Evolutionary conservation across 1,140 invertebrate genomes (phyloP), one percentile per base, ranked within the genome.

Genomic region (Drosophila oshimai): DNA sequence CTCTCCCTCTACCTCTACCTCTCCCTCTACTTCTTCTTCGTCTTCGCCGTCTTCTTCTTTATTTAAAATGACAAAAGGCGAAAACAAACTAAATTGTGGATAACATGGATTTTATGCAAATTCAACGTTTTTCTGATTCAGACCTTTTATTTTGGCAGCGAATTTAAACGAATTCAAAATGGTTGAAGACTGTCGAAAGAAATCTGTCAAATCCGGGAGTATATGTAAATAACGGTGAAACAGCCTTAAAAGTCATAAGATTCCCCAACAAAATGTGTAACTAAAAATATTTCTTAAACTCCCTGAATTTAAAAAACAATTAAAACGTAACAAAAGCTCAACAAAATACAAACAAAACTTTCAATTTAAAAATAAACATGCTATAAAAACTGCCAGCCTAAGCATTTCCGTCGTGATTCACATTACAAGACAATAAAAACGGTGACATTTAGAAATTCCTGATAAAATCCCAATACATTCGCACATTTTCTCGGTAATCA

Each of bases 41-140:
- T 51, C 62, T 49, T 41, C 13, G 13, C 18, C 28, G 28, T 18
- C 41, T 28, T 57, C 60, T 78, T 60, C 42, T 58, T 60, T n/a
- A 64, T 31, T 64, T 29, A 47, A 61, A 73, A 70, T 75, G 65
- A 70, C 61, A 67, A 34, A 78, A 77, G 53, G 46, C 51, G 57
- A 71, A 76, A 57, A 65, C 37, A 62, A 60, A 78, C 44, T 64
- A 68, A 75, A 67, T 41, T 41, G 53, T 71, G 34, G 69, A 51
- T 53, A 53, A 68, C 62, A 64, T 74, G 51, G 60, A 74, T 60
- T 74, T 67, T 68, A 60, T 68, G 72, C 53, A 74, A 74, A 74
- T 74, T 41, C 50, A 15, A 24, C 33, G 34, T 47, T 55, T 55
- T 47, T 62, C 44, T 24, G 46, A 68, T 68, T 67, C 64, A 53